Percentiles rank a stretch among this genome's conserved stretches.
These are phyloP conservation scores for Sisyra nigra DNA, from an alignment of 2,888 invertebrate species.

Conservation along the genomic window DNA sequence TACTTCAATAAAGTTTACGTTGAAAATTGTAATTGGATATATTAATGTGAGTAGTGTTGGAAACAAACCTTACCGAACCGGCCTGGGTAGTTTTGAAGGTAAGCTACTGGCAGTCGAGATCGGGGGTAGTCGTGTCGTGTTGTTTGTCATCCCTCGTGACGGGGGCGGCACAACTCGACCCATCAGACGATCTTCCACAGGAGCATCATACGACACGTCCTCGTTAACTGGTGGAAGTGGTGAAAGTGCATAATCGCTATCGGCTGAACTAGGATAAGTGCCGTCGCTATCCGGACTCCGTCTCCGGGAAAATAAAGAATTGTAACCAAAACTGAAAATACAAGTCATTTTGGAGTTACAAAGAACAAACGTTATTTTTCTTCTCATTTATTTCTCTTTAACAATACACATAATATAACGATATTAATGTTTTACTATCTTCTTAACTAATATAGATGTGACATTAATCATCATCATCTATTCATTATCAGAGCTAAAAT, in stretches of 20 bases:
- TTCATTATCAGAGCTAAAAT: too few relatives aligned
- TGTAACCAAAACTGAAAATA: too few relatives aligned
- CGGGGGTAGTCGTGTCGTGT: slow-evolving; percentile 6
- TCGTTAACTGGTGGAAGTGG: slow-evolving; percentile 8
- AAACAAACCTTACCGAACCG: background rate
- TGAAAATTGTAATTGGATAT: too few relatives aligned
- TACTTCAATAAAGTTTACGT: too few relatives aligned
- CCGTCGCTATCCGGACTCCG: slow-evolving; percentile 17
- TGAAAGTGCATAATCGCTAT: slow-evolving; percentile 7
- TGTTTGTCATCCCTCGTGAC: slow-evolving; percentile 1
- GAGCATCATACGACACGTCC: background rate
- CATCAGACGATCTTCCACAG: slow-evolving; percentile 9
- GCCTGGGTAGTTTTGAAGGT: slow-evolving; percentile 6
- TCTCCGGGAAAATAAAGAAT: background rate
- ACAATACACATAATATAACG: too few relatives aligned
- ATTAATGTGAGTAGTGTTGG: too few relatives aligned
- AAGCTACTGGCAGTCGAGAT: slow-evolving; percentile 7
- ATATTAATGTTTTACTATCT: too few relatives aligned
- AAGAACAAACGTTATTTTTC: background rate
- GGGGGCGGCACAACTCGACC: slow-evolving; percentile 7
- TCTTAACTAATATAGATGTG: too few relatives aligned
- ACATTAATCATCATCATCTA: too few relatives aligned
- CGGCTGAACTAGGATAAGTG: slow-evolving; percentile 9
- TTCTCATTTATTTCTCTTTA: background rate
- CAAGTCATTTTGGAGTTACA: background rate